A percentile compares a stretch with the other conserved stretches of the same genome.
Conservation (phyloP, 2,113 vertebrate species). For the Cynopterus brachyotis region DNA sequence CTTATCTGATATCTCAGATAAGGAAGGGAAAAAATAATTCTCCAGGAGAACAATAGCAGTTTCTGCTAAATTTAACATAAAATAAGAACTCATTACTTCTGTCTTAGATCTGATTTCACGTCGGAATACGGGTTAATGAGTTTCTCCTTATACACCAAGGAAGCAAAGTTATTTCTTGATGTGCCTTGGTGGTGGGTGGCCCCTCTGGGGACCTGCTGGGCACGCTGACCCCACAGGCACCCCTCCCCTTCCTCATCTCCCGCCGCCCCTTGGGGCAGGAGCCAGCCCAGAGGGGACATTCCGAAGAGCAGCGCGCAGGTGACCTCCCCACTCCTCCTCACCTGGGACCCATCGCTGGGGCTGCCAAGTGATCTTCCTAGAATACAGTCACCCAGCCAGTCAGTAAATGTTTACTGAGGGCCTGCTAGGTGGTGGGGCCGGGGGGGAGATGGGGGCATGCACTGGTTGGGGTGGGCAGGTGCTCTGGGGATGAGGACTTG, state of each 20-base stretch:
- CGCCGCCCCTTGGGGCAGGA: background rate
- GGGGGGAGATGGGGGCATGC: background rate
- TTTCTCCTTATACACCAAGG: background rate
- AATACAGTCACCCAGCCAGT: background rate
- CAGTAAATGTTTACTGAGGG: background rate
- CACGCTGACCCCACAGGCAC: background rate
- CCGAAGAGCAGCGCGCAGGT: background rate
- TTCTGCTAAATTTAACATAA: constrained; percentile 63
- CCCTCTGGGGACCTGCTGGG: background rate
- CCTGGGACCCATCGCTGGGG: background rate
- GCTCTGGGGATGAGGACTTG: background rate
- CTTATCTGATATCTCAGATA: background rate
- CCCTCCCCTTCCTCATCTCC: background rate
- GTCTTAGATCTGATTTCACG: constrained; percentile 3
- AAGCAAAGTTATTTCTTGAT: background rate
- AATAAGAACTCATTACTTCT: constrained; percentile 28
- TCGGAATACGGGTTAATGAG: constrained; percentile 36
- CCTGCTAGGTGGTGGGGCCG: background rate
- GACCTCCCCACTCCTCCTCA: background rate
- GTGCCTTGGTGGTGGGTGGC: background rate
- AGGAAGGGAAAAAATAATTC: background rate
- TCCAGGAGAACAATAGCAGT: constrained; percentile 15
- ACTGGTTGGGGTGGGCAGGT: background rate
- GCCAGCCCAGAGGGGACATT: background rate
- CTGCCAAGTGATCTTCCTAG: background rate